phyloP scores from a whole-genome alignment of 92 coral and sea anemone species.

The Phymanthus crucifer region DNA sequence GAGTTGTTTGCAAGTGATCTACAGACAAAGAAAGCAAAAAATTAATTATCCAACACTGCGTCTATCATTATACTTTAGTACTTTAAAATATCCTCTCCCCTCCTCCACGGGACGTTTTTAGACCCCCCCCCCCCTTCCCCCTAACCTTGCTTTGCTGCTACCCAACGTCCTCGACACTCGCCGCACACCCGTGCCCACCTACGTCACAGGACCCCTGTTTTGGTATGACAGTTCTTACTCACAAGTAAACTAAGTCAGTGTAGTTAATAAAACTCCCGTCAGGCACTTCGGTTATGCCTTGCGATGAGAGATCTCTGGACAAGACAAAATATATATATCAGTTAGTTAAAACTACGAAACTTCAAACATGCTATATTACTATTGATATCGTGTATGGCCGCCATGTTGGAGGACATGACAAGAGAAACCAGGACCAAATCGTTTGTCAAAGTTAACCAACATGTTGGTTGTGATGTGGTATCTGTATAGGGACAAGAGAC shows the following conservation, averaged over 20 bases:
- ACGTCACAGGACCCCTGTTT: not conserved
- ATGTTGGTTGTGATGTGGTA: too few relatives aligned
- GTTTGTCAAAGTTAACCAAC: too few relatives aligned
- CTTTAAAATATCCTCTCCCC: not conserved
- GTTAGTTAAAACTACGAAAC: too few relatives aligned
- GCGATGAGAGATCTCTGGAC: slow-evolving; percentile 73
- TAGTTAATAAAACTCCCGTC: slow-evolving; percentile 69
- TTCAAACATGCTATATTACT: too few relatives aligned
- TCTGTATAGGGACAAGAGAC: too few relatives aligned
- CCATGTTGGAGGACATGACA: too few relatives aligned
- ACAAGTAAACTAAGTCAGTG: slow-evolving; percentile 66
- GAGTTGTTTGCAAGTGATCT: slow-evolving; percentile 91
- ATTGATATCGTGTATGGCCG: too few relatives aligned
- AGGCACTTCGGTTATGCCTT: slow-evolving; percentile 55
- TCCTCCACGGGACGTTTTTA: too few relatives aligned
- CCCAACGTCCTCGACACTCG: not conserved
- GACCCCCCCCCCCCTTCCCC: not conserved
- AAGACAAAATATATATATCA: not conserved
- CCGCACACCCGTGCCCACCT: not conserved
- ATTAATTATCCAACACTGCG: not conserved
- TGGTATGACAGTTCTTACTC: slow-evolving; percentile 25
- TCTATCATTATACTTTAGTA: not conserved
- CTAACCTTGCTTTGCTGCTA: too few relatives aligned
- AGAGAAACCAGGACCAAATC: too few relatives aligned
- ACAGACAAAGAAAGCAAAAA: slow-evolving; percentile 19